A percentile compares a stretch with the other conserved stretches of the same genome.
phyloP scores from a whole-genome alignment of 2,888 invertebrate genomes.

The Rhamphomyia laevipes region DNA sequence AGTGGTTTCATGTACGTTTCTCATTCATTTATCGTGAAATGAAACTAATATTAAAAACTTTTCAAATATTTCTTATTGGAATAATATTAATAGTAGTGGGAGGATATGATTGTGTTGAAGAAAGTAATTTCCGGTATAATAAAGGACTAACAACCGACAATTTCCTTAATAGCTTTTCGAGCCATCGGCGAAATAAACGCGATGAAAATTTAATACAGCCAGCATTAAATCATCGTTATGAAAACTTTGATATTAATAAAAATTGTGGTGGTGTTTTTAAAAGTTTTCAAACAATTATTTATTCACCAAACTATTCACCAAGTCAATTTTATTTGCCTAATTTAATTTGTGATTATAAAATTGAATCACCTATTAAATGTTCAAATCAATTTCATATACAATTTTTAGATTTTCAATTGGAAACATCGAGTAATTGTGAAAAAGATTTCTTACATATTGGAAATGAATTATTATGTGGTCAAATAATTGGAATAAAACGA shows the following conservation, averaged over 20 bases:
- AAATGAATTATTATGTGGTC: constrained; percentile 41
- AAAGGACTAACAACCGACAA: too few relatives aligned
- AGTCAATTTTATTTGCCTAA: constrained; percentile 36
- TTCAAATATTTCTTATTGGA: too few relatives aligned
- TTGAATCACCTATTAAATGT: constrained; percentile 41
- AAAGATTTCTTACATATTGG: constrained; percentile 43
- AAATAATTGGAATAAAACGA: constrained; percentile 36
- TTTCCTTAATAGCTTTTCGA: too few relatives aligned
- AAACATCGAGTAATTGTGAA: constrained; percentile 39
- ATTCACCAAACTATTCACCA: constrained; percentile 43
- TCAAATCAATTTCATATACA: constrained; percentile 42
- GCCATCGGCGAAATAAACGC: too few relatives aligned
- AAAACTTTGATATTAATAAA: background rate
- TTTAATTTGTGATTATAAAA: constrained; percentile 39
- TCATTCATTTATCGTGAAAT: too few relatives aligned
- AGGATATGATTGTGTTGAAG: too few relatives aligned
- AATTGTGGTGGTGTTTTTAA: constrained; percentile 37
- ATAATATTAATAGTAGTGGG: too few relatives aligned
- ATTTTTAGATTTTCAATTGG: constrained; percentile 44
- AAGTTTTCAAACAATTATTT: constrained; percentile 39
- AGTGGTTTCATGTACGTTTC: too few relatives aligned
- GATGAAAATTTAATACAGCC: too few relatives aligned
- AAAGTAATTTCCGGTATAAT: too few relatives aligned
- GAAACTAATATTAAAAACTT: too few relatives aligned
- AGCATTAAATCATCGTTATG: background rate